Percentiles rank a stretch among this genome's conserved stretches.
Evolutionary conservation across 2,797 vertebrate species (phyloP).

Genomic region (Leptoclinus maculatus): DNA sequence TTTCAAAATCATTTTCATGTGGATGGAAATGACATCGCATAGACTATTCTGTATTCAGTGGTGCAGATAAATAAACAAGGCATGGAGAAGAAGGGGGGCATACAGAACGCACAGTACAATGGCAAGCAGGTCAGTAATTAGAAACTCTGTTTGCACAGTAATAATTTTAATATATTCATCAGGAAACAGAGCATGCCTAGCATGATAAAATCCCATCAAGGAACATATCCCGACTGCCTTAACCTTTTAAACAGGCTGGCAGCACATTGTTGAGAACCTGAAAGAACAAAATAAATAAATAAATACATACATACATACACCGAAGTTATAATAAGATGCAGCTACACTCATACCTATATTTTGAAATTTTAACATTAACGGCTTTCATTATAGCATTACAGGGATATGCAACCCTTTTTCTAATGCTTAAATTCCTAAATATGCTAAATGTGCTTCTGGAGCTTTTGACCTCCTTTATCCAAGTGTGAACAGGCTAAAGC

Average conservation of each 20-base stretch:
- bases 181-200: constrained; percentile 87
- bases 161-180: constrained; percentile 94
- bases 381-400: constrained; percentile 36
- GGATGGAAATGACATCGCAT: constrained; percentile 89
- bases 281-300: constrained; percentile 65
- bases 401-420: constrained; percentile 48
- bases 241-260: constrained; percentile 86
- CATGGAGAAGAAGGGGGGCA: constrained; percentile 83
- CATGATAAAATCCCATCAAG: constrained; percentile 90
- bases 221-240: constrained; percentile 86
- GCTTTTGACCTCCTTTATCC: constrained; percentile 44
- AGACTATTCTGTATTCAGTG: constrained; percentile 90
- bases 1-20: constrained; percentile 90
- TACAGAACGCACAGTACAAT: constrained; percentile 88
- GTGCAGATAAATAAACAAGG: constrained; percentile 91
- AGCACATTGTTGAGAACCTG: constrained; percentile 79
- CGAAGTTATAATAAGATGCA: constrained; percentile 64
- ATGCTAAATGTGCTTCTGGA: constrained; percentile 30
- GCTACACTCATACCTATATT: constrained; percentile 46
- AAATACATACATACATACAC: constrained; percentile 61
- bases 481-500: constrained; percentile 40
- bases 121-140: constrained; percentile 93
- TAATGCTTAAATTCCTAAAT: constrained; percentile 36
- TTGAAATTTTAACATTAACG: constrained; percentile 44
- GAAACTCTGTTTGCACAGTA: constrained; percentile 93